A percentile compares a stretch with the other conserved stretches of the same genome.
Conservation (phyloP, 2,888 invertebrate species). For the Smittia aterrima region DNA sequence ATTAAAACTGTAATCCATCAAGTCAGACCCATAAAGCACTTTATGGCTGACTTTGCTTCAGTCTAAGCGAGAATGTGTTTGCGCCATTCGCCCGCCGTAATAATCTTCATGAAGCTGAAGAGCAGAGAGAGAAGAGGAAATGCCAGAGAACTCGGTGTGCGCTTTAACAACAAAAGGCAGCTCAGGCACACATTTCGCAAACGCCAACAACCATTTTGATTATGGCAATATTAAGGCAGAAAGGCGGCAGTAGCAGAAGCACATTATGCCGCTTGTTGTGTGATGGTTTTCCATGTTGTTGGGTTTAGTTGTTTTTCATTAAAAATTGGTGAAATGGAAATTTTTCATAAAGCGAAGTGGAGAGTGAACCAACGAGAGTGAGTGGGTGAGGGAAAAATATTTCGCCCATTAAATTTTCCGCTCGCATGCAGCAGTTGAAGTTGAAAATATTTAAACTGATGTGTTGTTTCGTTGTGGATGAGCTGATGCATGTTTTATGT, state of each 20-base stretch:
- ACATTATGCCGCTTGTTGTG: slow-evolving; percentile 7
- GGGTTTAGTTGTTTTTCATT: slow-evolving; percentile 11
- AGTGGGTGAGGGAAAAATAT: background rate
- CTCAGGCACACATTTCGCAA: background rate
- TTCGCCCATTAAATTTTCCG: background rate
- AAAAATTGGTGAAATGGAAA: slow-evolving; percentile 11
- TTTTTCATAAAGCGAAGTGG: background rate
- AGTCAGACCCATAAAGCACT: slow-evolving; percentile 24
- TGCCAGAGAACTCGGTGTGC: background rate
- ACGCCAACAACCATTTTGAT: slow-evolving; percentile 6
- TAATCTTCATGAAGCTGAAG: background rate
- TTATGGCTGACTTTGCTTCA: background rate
- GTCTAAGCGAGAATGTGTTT: background rate
- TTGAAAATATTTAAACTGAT: slow-evolving; percentile 11
- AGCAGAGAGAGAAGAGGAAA: background rate
- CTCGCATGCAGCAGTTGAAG: slow-evolving; percentile 8
- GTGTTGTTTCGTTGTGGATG: background rate
- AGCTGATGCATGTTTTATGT: slow-evolving; percentile 10
- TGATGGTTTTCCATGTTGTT: slow-evolving; percentile 11
- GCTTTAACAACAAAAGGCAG: background rate
- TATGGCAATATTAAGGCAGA: slow-evolving; percentile 10
- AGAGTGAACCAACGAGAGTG: background rate
- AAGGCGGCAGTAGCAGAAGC: background rate
- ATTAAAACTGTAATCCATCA: slow-evolving; percentile 34
- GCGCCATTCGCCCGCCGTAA: background rate